Conservation (phyloP, 2,797 vertebrate genomes). For the Yasuhikotakia modesta region DNA sequence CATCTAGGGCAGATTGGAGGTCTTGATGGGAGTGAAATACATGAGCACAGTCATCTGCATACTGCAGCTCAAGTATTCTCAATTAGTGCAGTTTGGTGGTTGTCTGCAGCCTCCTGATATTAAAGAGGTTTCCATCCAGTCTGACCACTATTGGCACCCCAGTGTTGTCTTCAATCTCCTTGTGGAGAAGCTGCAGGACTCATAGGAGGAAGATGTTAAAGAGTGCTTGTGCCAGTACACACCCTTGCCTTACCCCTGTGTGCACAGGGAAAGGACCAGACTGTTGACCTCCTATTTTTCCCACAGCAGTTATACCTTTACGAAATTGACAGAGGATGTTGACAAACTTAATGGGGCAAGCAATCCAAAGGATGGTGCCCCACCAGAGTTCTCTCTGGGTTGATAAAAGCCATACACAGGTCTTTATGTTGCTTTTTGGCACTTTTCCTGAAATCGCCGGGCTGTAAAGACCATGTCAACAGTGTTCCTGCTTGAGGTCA, state of each 20-base stretch:
- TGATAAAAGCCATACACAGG: conserved; percentile 24
- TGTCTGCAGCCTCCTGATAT: conserved; percentile 37
- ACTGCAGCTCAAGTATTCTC: conserved; percentile 22
- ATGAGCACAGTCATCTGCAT: conserved; percentile 28
- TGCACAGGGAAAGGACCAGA: background rate
- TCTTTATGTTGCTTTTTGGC: conserved; percentile 33
- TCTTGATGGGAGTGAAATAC: conserved; percentile 24
- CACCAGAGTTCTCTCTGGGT: conserved; percentile 32
- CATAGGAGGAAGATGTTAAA: too few relatives aligned
- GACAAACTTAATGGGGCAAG: too few relatives aligned
- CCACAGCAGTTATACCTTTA: conserved; percentile 28
- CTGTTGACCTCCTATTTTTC: conserved; percentile 38
- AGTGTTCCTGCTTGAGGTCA: too few relatives aligned
- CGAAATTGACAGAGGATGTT: conserved; percentile 4
- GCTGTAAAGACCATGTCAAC: too few relatives aligned
- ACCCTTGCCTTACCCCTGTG: too few relatives aligned
- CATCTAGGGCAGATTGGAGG: conserved; percentile 32
- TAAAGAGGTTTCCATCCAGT: conserved; percentile 48
- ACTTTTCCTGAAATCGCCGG: background rate
- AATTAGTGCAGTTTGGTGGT: too few relatives aligned
- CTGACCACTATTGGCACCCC: conserved; percentile 9
- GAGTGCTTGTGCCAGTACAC: too few relatives aligned
- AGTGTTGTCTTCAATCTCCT: conserved; percentile 22
- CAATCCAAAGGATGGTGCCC: background rate
- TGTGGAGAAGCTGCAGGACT: conserved; percentile 26